Percentiles rank a stretch among this genome's conserved stretches.
phyloP scores from a whole-genome alignment of 2,888 invertebrate species.

The Entomobrya multifasciata region DNA sequence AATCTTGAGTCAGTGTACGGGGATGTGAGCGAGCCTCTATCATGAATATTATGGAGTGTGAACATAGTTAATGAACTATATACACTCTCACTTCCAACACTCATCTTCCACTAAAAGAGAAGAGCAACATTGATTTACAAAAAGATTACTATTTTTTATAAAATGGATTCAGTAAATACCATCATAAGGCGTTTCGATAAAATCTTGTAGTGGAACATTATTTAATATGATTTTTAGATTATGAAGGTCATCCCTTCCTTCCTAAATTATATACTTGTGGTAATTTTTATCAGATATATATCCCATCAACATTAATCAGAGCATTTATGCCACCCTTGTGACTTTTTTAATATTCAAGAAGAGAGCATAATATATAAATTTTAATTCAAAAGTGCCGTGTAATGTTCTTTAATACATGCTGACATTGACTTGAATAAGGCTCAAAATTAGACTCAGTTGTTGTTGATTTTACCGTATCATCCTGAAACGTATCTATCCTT shows the following conservation, averaged over 20 bases:
- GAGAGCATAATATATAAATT: neutral
- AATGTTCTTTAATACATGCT: slow-evolving; percentile 69
- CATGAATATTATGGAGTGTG: too few relatives aligned
- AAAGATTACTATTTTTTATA: too few relatives aligned
- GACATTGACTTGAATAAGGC: slow-evolving; percentile 74
- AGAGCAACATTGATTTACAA: neutral
- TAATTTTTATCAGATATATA: slow-evolving; percentile 27
- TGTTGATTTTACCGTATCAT: slow-evolving; percentile 73
- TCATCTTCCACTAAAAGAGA: neutral
- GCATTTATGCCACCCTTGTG: slow-evolving; percentile 66
- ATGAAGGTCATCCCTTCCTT: slow-evolving; percentile 48
- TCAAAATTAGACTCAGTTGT: slow-evolving; percentile 75
- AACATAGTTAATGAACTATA: neutral
- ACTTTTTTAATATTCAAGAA: slow-evolving; percentile 26
- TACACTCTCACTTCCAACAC: neutral
- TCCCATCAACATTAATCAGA: slow-evolving; percentile 64
- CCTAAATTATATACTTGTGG: slow-evolving; percentile 21
- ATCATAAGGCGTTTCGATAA: too few relatives aligned
- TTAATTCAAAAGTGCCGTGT: slow-evolving; percentile 68
- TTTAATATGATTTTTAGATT: slow-evolving; percentile 42
- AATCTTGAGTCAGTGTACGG: too few relatives aligned
- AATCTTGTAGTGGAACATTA: too few relatives aligned
- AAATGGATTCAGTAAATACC: too few relatives aligned
- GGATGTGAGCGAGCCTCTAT: too few relatives aligned
- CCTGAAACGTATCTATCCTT: slow-evolving; percentile 63